Evolutionary conservation across 2,113 vertebrate species (phyloP).

Genomic region (Rhea americana): DNA sequence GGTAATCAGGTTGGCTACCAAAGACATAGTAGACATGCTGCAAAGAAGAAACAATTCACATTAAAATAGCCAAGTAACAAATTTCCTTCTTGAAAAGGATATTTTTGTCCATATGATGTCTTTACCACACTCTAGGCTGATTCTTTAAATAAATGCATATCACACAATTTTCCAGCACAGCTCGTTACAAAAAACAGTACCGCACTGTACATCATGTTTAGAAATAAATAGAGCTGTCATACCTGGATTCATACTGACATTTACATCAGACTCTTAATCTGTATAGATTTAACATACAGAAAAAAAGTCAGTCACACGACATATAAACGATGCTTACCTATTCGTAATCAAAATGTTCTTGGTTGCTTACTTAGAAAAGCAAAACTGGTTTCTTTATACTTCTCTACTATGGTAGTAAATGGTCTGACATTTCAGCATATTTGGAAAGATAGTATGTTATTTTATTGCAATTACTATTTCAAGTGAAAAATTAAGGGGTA

Average conservation of each 20-base stretch:
- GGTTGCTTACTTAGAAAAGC: slow-evolving; percentile 39
- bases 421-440: slow-evolving; percentile 36
- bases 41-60: slow-evolving; percentile 66
- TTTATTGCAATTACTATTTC: slow-evolving; percentile 21
- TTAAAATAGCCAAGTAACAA: slow-evolving; percentile 53
- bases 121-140: slow-evolving; percentile 47
- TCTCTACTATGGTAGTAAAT: background rate
- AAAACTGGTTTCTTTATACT: slow-evolving; percentile 33
- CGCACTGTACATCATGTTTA: slow-evolving; percentile 27
- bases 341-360: slow-evolving; percentile 59
- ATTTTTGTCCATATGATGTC: slow-evolving; percentile 38
- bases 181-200: slow-evolving; percentile 29
- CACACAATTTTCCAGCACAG: slow-evolving; percentile 38
- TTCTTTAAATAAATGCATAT: slow-evolving; percentile 57
- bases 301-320: slow-evolving; percentile 34
- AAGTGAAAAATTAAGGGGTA: background rate
- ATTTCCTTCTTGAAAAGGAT: slow-evolving; percentile 21
- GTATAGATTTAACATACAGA: slow-evolving; percentile 39
- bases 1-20: slow-evolving; percentile 59
- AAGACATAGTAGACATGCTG: slow-evolving; percentile 44
- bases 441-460: background rate
- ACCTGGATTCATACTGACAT: slow-evolving; percentile 60
- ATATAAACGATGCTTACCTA: slow-evolving; percentile 55
- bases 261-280: slow-evolving; percentile 58
- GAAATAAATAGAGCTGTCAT: slow-evolving; percentile 66